Evolutionary conservation across 2,797 vertebrate species (phyloP), one percentile per base, ranked within the genome.

Genomic region (Lacerta bilineata): DNA sequence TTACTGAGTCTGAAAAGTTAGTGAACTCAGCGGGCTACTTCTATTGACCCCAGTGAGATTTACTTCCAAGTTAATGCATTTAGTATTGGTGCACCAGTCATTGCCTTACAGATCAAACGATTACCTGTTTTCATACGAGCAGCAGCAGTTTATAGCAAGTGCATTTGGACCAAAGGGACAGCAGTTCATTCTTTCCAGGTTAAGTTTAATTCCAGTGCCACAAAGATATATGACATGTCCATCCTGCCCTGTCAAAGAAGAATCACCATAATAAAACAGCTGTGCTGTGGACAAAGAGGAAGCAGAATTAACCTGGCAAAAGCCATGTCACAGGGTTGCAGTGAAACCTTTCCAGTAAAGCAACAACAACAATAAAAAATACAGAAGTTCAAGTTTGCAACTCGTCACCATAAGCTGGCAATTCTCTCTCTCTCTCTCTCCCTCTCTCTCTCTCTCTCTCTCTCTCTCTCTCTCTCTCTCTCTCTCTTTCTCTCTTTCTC

Each of bases 141-240:
- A 11, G 1, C 46, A 89, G 55, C 18, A 80, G 82, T 46, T 5
- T 0, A 1, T 29, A 64, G 39, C 4, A 69, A 83, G 61, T 33
- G 9, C 29, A 3, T 89, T 61, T 43, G 74, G 25, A 27, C 71
- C 46, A 86, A 84, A 20, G 8, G 33, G 59, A 81, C 59, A 55
- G 69, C 43, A 10, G 71, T 89, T 89, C 69, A 85, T 81, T 89
- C 83, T 81, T 85, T 39, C 68, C 43, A n/a, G 61, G 68, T 90
- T 33, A 80, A 80, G 43, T 87, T 90, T 90, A 87, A 87, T 90
- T 85, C 33, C 43, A 75, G 59, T 85, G 61, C 69, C 69, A 87
- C 71, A 84, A 90, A 90, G 89, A 85, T 80, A 80, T 81, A 84
- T 69, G 69, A 25, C 64, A 64, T 55, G 39, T 85, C 80, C 43